Base-by-base conservation (phyloP, 2,113 vertebrate genomes). In the Orthonyx spaldingii region DNA sequence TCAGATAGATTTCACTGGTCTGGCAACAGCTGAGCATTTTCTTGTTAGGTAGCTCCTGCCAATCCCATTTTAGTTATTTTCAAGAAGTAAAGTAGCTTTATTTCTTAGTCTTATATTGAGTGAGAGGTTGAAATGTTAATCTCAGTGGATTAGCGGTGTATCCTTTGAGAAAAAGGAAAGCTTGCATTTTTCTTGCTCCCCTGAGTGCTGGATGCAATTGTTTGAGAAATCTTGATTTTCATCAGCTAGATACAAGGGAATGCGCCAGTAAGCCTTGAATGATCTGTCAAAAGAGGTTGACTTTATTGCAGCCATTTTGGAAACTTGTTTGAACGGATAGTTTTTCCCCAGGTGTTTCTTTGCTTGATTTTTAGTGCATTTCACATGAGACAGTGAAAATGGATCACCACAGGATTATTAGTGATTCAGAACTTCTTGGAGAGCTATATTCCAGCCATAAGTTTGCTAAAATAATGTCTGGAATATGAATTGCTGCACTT, bases 71-170 rank as follows among this genome's bases (percentile, higher is more conserved):
- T 56, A 83, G 64, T 94, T 90, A 86, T 90, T 95, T 96, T 91
- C 64, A 78, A 93, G 91, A 92, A 78, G 89, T 85, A 96, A 96
- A 96, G 96, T 94, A 94, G 95, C 93, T 97, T 97, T 96, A 96
- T 97, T 97, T 93, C 89, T 94, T 89, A 94, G 94, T 85, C 87
- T 77, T 59, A 47, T 77, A 89, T 79, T 94, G 95, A 96, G 96
- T 94, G 89, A 95, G 84, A 96, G 89, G 97, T 94, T 97, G 91
- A 97, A 97, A 95, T 89, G 93, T 97, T 97, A 97, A 97, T 94
- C 94, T 91, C 65, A n/a, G 52, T 94, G 94, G 96, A 97, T 97
- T 97, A 97, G 70, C 1, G 0, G 46, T 63, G 56, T 96, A 57
- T 95, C 63, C 85, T 91, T 64, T 90, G 82, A 95, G 94, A 93